Conservation (phyloP, 1,140 invertebrate species). For the Pectinophora gossypiella region DNA sequence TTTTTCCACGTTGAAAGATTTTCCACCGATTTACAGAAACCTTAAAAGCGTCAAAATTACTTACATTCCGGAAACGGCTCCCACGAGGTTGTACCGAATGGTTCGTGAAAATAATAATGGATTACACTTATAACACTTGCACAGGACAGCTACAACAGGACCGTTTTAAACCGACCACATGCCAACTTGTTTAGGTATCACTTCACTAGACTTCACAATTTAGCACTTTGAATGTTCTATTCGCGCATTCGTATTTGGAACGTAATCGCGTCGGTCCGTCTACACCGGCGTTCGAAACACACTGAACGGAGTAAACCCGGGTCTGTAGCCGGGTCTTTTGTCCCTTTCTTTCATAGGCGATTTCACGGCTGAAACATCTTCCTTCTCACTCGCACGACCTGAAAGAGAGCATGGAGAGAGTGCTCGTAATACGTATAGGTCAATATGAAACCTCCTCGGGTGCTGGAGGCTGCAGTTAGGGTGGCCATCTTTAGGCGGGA, state of each 20-base stretch:
- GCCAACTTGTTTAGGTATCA: not conserved
- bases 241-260: constrained; percentile 1
- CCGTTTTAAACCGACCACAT: not conserved
- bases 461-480: constrained; percentile 69
- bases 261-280: constrained; percentile 27
- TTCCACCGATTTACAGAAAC: not conserved
- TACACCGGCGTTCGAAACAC: constrained; percentile 37
- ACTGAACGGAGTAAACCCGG: constrained; percentile 60
- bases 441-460: constrained; percentile 71
- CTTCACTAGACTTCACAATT: not conserved
- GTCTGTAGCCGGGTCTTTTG: constrained; percentile 35
- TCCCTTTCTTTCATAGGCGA: constrained; percentile 30
- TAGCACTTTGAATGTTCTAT: not conserved
- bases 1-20: no score
- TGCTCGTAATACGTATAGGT: constrained; percentile 72
- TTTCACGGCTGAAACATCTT: constrained; percentile 17
- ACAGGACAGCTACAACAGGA: not conserved
- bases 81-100: constrained; percentile 10
- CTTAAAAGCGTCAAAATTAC: constrained; percentile 26
- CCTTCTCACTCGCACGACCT: constrained; percentile 48
- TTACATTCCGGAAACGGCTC: constrained; percentile 29
- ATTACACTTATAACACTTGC: not conserved
- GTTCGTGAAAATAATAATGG: not conserved
- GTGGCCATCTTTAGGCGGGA: constrained; percentile 26
- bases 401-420: constrained; percentile 56